phyloP scores from a whole-genome alignment of 2,797 vertebrate species.

The Merluccius polli region DNA sequence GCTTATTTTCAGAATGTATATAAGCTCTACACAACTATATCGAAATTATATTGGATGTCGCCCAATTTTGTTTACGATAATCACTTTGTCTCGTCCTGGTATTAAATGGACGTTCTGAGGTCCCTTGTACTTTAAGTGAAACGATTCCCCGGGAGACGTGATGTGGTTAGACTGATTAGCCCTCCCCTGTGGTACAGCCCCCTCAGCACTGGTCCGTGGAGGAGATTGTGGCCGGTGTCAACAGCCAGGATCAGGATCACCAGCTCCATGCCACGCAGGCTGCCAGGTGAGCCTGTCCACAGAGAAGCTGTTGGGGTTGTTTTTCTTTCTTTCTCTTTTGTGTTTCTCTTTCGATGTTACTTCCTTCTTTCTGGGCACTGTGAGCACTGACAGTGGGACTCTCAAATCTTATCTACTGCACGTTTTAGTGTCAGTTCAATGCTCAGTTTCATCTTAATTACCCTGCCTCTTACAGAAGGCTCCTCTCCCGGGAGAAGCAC shows the following conservation, averaged over 20 bases:
- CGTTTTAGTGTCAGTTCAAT: no score
- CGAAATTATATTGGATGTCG: no score
- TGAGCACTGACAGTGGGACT: not conserved
- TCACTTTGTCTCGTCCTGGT: not conserved
- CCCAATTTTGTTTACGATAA: not conserved
- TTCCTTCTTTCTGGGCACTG: not conserved
- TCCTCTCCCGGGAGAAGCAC: constrained; percentile 87
- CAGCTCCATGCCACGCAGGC: constrained; percentile 90
- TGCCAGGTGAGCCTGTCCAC: constrained; percentile 75
- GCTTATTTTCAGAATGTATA: not conserved
- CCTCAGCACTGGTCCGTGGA: constrained; percentile 84
- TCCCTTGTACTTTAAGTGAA: not conserved
- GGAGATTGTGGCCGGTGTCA: constrained; percentile 83
- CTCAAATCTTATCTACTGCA: no score
- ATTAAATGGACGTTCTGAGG: not conserved
- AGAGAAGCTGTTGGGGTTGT: not conserved
- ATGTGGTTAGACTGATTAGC: not conserved
- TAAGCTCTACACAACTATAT: no score
- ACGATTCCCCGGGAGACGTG: not conserved
- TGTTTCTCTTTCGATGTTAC: not conserved
- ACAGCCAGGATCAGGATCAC: constrained; percentile 69
- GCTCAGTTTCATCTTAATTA: not conserved
- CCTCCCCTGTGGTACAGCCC: constrained; percentile 38
- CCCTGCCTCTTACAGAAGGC: constrained; percentile 72
- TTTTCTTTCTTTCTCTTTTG: not conserved